Evolutionary conservation across 2,797 vertebrate species (phyloP).

Genomic region (Aselliscus stoliczkanus): DNA sequence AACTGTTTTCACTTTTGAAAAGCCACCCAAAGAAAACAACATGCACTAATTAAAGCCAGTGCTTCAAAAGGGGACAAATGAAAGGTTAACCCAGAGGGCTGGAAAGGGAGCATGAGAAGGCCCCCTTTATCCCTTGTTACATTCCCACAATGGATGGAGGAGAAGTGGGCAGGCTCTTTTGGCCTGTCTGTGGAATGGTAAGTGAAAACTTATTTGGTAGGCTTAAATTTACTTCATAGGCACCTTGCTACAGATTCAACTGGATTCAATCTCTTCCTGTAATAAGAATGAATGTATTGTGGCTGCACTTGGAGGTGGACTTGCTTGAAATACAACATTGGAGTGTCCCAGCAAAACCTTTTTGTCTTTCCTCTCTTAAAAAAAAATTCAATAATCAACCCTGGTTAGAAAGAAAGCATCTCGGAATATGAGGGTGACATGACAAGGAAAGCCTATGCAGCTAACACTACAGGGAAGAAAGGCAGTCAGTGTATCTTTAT

Average conservation of each 20-base stretch:
- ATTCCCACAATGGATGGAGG: not conserved
- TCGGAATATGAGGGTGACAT: not conserved
- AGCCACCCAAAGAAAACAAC: not conserved
- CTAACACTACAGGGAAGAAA: not conserved
- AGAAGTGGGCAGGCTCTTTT: rapidly evolving
- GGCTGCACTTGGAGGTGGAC: not conserved
- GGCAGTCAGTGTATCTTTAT: not conserved
- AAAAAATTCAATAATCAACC: not conserved
- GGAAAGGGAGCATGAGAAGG: not conserved
- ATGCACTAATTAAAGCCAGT: not conserved
- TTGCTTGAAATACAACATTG: not conserved
- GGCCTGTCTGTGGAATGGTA: not conserved
- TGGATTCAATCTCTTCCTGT: not conserved
- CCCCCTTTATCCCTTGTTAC: not conserved
- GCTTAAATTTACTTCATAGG: not conserved
- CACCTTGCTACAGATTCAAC: not conserved
- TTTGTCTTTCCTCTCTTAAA: not conserved
- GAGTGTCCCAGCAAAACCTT: not conserved
- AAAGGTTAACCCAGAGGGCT: not conserved
- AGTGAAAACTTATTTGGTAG: not conserved
- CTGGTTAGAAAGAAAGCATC: not conserved
- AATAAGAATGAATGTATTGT: not conserved
- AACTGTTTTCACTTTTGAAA: not conserved
- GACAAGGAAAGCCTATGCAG: not conserved
- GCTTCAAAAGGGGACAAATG: not conserved